Percentiles rank a stretch among this genome's conserved stretches.
phyloP scores from a whole-genome alignment of 1,140 invertebrate species.

The Elymnias hypermnestra region DNA sequence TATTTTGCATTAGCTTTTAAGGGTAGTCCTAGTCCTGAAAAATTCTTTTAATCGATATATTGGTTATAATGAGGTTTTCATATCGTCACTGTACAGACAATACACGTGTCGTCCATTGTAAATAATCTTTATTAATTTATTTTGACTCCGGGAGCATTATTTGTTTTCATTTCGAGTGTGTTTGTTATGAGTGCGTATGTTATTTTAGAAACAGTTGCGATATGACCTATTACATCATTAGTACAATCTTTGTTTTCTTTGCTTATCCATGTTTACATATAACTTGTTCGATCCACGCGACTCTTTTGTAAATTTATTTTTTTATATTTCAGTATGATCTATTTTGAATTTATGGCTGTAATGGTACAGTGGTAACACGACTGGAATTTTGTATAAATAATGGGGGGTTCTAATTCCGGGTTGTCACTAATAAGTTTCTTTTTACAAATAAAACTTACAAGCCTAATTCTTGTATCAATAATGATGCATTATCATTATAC shows the following conservation, averaged over 20 bases:
- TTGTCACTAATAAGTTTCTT: too few relatives aligned
- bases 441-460: too few relatives aligned
- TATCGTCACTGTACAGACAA: not conserved
- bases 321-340: not conserved
- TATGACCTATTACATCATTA: conserved; percentile 28
- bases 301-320: too few relatives aligned
- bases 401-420: too few relatives aligned
- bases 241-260: conserved; percentile 21
- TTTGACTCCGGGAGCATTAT: conserved; percentile 36
- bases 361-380: too few relatives aligned
- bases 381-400: too few relatives aligned
- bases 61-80: too few relatives aligned
- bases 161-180: conserved; percentile 28
- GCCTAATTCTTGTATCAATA: too few relatives aligned
- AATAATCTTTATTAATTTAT: conserved; percentile 32
- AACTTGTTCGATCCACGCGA: not conserved
- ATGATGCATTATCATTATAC: too few relatives aligned
- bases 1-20: too few relatives aligned
- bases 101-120: conserved; percentile 26
- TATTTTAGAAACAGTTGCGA: conserved; percentile 20
- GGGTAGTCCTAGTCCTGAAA: too few relatives aligned
- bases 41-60: too few relatives aligned
- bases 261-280: conserved; percentile 7
- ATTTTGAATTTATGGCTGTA: not conserved
- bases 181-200: conserved; percentile 4